Conservation (phyloP, 2,113 vertebrate species). For the Haemorhous mexicanus region DNA sequence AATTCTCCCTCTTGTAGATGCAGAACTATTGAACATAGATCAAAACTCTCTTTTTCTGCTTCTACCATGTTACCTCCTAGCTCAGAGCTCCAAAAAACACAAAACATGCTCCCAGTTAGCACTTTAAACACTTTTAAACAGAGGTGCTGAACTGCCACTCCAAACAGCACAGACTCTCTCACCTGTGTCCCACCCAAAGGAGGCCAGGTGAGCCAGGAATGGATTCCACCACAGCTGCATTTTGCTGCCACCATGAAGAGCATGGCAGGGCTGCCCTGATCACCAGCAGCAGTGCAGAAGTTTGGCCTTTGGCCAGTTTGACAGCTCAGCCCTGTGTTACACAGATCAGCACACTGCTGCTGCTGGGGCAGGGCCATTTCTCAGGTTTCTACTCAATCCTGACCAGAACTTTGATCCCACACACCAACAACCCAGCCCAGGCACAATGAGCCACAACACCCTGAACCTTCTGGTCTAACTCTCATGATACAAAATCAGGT, state of each 20-base stretch:
- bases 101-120: neutral
- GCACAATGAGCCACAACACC: neutral
- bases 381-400: neutral
- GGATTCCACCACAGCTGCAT: neutral
- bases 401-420: neutral
- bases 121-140: neutral
- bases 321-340: neutral
- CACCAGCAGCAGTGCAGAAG: neutral
- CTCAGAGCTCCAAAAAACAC: neutral
- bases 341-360: neutral
- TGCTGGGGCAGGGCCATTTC: neutral
- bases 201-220: neutral
- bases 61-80: neutral
- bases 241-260: neutral
- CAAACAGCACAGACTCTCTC: neutral
- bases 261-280: neutral
- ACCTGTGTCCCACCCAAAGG: neutral
- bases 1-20: neutral
- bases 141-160: neutral
- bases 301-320: neutral
- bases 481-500: rapidly evolving
- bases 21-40: neutral
- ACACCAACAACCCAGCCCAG: neutral
- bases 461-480: neutral
- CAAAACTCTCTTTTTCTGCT: neutral